Percentiles rank a stretch among this genome's conserved stretches.
These are phyloP conservation scores for Hypercompe scribonia DNA, from an alignment of 2,888 invertebrate genomes.

Conservation along the genomic window DNA sequence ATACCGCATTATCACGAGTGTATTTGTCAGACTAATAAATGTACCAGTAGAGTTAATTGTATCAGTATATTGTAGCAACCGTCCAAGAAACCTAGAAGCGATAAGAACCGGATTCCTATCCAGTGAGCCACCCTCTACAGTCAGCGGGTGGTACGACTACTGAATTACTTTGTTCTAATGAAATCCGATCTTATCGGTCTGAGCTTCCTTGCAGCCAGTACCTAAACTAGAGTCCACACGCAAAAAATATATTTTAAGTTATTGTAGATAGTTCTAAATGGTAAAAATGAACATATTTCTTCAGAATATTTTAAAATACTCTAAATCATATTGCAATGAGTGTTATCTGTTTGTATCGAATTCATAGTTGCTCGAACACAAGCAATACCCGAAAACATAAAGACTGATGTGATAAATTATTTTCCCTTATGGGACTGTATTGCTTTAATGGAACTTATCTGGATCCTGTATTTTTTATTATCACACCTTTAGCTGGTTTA, in stretches of 20 bases:
- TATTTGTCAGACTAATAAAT: not conserved
- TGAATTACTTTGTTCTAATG: slow-evolving; percentile 2
- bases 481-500: too few species aligned
- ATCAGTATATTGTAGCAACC: not conserved
- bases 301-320: not conserved
- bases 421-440: too few species aligned
- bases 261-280: not conserved
- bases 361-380: too few species aligned
- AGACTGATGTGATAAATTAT: too few species aligned
- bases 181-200: not conserved
- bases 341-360: too few species aligned
- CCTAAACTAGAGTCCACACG: not conserved
- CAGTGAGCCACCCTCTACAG: slow-evolving; percentile 2
- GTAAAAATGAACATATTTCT: not conserved
- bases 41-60: not conserved
- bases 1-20: not conserved
- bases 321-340: not conserved
- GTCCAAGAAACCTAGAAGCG: not conserved
- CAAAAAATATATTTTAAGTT: not conserved
- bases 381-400: too few species aligned
- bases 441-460: too few species aligned
- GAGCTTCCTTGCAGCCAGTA: not conserved
- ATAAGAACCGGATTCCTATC: slow-evolving; percentile 11
- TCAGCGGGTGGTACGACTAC: not conserved
- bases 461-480: too few species aligned